phyloP scores from a whole-genome alignment of 64 coral and sea anemone genomes.

The Actinia equina region DNA sequence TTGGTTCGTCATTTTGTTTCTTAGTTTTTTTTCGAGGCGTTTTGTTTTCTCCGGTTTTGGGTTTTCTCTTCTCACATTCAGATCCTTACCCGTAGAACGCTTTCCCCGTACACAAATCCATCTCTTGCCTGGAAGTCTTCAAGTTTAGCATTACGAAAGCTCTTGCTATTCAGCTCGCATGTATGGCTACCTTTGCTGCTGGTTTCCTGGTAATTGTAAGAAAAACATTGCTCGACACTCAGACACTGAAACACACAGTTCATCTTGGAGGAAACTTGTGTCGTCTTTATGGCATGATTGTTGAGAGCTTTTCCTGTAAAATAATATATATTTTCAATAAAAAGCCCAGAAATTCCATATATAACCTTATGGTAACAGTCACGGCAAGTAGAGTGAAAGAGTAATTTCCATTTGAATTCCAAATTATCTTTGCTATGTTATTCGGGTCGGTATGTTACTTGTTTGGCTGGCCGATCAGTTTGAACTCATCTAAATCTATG shows the following conservation, averaged over 20 bases:
- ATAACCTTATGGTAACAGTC: too few species aligned
- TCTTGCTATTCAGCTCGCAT: constrained; percentile 35
- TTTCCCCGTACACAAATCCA: neutral
- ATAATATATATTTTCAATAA: too few species aligned
- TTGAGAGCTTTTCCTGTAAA: constrained; percentile 1
- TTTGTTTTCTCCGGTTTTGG: neutral
- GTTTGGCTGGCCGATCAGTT: too few species aligned
- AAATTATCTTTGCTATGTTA: too few species aligned
- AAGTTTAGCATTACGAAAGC: neutral
- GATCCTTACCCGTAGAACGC: neutral
- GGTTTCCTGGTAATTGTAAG: constrained; percentile 44
- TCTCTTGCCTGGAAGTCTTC: neutral
- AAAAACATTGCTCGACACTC: constrained; percentile 3
- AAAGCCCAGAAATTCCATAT: too few species aligned
- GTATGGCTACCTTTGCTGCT: neutral
- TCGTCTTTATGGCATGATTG: constrained; percentile 28
- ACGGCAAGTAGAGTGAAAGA: too few species aligned
- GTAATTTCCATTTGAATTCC: too few species aligned
- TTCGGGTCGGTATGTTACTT: too few species aligned
- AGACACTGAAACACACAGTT: constrained; percentile 23
- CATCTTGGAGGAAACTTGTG: neutral
- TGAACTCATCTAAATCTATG: too few species aligned
- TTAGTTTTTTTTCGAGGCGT: too few species aligned
- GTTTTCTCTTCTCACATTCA: neutral
- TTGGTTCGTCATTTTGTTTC: too few species aligned